Base-by-base conservation (phyloP, 1,140 invertebrate genomes). In the Laupala kohalensis region DNA sequence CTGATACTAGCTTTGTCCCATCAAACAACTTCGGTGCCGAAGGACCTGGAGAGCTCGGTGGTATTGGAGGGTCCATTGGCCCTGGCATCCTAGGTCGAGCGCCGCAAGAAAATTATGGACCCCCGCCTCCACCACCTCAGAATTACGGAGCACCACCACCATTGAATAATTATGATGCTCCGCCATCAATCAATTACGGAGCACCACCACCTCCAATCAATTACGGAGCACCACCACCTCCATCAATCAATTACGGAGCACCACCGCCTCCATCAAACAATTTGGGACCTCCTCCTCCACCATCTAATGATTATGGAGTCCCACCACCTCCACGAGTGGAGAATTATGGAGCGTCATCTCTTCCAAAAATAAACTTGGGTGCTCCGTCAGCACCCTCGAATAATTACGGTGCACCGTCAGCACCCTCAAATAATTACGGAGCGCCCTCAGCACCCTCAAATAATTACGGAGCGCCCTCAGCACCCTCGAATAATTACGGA, bases 1-100 rank as follows among this genome's bases (percentile, higher is more conserved):
- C 63, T 3, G 71, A 64, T 13, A 72, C 71, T 15, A 72, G 67
- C 30, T 72, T 72, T 28, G 71, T 72, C 9, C 71, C 71, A n/a
- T 72, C 71, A 5, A 67, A 53, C 62, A 26, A 26, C 9, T 65
- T 72, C 24, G 71, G 71, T 25, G 27, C 67, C 29, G 37, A 19
- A 13, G 37, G 37, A 2, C 37, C 9, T 53, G 37, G 37, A 2
- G 37, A 19, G 19, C 9, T 13, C 37, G 37, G 37, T 2, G 37
- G 37, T 53, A 9, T 13, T 53, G 37, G 37, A 13, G 37, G 37
- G 19, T 19, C 9, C 19, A 19, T 9, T 53, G 37, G 37, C 9
- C 37, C 9, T 19, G 37, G n/a, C n/a, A n/a, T n/a, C n/a, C n/a
- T n/a, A n/a, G n/a, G n/a, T n/a, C n/a, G n/a, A n/a, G n/a, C n/a